A percentile compares a stretch with the other conserved stretches of the same genome.
Conservation (phyloP, 2,113 vertebrate species). For the Burhinus oedicnemus region DNA sequence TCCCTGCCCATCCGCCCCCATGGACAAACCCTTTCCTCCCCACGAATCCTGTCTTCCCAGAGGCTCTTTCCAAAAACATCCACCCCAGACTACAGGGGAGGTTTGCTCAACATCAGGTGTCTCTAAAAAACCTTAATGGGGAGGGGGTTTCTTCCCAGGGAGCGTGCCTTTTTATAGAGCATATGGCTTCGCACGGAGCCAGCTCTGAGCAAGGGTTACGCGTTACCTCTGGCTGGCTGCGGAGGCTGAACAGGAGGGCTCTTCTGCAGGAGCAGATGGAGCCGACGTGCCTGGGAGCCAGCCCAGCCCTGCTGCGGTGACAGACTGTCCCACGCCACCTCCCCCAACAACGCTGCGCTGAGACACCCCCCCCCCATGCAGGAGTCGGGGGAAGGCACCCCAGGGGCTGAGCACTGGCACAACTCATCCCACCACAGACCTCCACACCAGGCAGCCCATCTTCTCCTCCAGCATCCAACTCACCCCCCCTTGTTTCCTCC, state of each 20-base stretch:
- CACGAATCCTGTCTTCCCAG: not conserved
- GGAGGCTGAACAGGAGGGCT: conserved; percentile 37
- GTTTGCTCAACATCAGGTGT: not conserved
- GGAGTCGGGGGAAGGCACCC: not conserved
- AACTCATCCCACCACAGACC: not conserved
- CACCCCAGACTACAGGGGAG: not conserved
- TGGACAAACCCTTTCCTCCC: not conserved
- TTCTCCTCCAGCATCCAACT: not conserved
- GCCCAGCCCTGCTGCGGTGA: conserved; percentile 47
- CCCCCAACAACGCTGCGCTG: not conserved
- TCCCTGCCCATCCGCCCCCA: not conserved
- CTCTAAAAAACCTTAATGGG: not conserved
- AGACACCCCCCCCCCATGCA: not conserved
- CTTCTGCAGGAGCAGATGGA: conserved; percentile 60
- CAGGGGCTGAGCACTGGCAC: not conserved
- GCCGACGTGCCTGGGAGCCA: conserved; percentile 39
- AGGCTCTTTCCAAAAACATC: not conserved
- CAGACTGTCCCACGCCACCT: conserved; percentile 49
- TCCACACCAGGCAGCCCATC: not conserved
- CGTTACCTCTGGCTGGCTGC: conserved; percentile 26
- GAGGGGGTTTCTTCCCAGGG: not conserved
- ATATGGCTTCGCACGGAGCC: accelerated
- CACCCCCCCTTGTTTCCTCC: accelerated
- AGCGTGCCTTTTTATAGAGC: not conserved
- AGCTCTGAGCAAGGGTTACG: conserved; percentile 12